Evolutionary conservation across 2,113 vertebrate species (phyloP).

Genomic region (Eptesicus fuscus): DNA sequence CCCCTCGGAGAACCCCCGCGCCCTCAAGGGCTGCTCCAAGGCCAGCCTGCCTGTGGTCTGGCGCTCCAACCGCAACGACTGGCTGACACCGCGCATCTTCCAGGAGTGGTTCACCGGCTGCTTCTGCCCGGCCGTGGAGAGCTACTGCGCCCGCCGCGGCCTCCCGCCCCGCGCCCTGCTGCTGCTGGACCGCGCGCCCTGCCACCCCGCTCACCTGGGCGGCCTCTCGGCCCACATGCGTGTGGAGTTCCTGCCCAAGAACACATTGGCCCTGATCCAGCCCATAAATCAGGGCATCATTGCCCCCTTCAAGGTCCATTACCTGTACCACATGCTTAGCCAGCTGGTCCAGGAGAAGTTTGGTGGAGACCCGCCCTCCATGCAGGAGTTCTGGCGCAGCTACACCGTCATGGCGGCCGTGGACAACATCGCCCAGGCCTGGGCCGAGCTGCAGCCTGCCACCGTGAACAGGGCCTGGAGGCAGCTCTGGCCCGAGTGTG

Average conservation of each 20-base stretch:
- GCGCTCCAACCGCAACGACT: conserved; percentile 48
- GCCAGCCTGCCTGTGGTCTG: conserved; percentile 47
- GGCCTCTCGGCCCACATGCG: background rate
- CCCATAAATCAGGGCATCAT: conserved; percentile 56
- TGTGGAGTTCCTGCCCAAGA: conserved; percentile 58
- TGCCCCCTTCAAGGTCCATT: conserved; percentile 32
- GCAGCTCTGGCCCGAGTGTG: conserved; percentile 24
- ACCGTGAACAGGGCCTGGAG: background rate
- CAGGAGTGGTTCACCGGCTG: conserved; percentile 59
- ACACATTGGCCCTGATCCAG: conserved; percentile 41
- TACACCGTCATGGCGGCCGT: background rate
- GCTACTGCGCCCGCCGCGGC: background rate
- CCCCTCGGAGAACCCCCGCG: background rate
- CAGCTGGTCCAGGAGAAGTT: background rate
- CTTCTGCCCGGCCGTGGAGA: conserved; percentile 17
- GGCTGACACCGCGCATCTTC: conserved; percentile 53
- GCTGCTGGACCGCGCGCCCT: background rate
- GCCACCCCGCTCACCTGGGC: background rate
- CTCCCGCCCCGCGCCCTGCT: conserved; percentile 18
- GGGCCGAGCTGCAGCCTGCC: background rate
- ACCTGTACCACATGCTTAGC: background rate
- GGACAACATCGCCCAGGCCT: background rate
- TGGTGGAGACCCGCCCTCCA: background rate
- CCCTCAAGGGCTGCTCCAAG: conserved; percentile 52
- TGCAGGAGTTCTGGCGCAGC: background rate